Percentiles rank a stretch among this genome's conserved stretches.
Evolutionary conservation across 2,113 vertebrate genomes (phyloP).

Genomic region (Geococcyx californianus): DNA sequence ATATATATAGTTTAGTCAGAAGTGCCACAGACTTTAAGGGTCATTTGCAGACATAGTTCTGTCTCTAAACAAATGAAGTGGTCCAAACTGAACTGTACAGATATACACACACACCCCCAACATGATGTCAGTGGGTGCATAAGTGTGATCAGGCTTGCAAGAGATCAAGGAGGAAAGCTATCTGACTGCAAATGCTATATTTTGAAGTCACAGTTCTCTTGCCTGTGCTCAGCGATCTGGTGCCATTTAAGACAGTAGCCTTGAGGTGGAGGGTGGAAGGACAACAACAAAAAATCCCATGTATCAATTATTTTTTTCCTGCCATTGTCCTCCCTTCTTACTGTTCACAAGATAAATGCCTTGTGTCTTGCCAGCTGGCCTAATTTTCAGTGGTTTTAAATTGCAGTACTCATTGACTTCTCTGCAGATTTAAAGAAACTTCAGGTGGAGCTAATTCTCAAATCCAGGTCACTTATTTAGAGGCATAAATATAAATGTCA

Average conservation of each 20-base stretch:
- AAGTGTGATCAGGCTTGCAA: neutral
- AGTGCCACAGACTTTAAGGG: neutral
- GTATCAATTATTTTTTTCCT: neutral
- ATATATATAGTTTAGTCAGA: neutral
- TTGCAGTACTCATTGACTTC: neutral
- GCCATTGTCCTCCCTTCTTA: neutral
- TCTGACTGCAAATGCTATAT: neutral
- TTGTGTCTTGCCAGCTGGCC: neutral
- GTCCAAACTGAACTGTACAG: neutral
- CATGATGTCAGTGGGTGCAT: fast-evolving
- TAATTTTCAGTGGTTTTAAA: neutral
- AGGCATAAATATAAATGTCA: neutral
- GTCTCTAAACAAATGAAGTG: neutral
- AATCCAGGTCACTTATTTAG: constrained; percentile 39
- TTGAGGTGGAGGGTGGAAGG: neutral
- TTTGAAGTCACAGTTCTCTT: neutral
- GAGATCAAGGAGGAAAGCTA: neutral
- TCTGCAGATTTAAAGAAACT: neutral
- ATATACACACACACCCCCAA: neutral
- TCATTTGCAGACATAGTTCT: neutral
- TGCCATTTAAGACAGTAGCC: neutral
- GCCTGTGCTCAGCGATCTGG: neutral
- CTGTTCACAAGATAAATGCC: neutral
- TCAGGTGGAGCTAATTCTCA: neutral
- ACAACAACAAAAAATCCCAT: neutral